Evolutionary conservation across 2,797 vertebrate species (phyloP).

Genomic region (Acomys russatus): DNA sequence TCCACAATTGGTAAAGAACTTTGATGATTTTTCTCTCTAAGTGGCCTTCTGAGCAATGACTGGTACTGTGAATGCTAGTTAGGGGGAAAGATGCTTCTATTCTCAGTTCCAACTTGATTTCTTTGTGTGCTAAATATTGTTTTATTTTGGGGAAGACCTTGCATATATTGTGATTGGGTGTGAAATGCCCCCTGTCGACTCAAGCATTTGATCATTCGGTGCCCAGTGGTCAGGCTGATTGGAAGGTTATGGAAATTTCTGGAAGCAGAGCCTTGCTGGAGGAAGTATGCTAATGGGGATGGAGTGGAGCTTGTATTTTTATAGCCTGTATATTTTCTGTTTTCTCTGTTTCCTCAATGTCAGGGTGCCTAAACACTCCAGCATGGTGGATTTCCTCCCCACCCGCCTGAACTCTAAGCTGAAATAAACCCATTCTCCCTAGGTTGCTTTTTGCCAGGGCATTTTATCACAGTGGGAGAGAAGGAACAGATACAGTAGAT

Average conservation of each 20-base stretch:
- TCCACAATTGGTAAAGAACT: neutral
- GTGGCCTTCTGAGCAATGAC: neutral
- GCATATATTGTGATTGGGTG: neutral
- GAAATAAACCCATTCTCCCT: neutral
- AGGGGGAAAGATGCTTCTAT: neutral
- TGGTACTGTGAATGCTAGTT: neutral
- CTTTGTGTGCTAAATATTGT: neutral
- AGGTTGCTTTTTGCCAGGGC: neutral
- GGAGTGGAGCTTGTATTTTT: neutral
- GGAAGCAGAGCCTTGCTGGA: neutral
- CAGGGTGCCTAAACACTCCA: neutral
- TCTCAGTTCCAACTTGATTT: neutral
- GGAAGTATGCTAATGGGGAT: neutral
- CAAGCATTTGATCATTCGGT: neutral
- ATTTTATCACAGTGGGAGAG: neutral
- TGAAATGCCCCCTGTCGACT: neutral
- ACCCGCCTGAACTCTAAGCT: neutral
- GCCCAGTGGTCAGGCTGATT: neutral
- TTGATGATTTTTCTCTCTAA: neutral
- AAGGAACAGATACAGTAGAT: neutral
- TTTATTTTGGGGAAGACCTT: constrained; percentile 58
- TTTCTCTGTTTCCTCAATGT: neutral
- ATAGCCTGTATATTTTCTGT: neutral
- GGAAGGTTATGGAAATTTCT: neutral
- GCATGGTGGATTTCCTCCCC: neutral